Percentiles rank a stretch among this genome's conserved stretches.
phyloP scores from a whole-genome alignment of 2,888 invertebrate genomes.

The Cantharis nigra region DNA sequence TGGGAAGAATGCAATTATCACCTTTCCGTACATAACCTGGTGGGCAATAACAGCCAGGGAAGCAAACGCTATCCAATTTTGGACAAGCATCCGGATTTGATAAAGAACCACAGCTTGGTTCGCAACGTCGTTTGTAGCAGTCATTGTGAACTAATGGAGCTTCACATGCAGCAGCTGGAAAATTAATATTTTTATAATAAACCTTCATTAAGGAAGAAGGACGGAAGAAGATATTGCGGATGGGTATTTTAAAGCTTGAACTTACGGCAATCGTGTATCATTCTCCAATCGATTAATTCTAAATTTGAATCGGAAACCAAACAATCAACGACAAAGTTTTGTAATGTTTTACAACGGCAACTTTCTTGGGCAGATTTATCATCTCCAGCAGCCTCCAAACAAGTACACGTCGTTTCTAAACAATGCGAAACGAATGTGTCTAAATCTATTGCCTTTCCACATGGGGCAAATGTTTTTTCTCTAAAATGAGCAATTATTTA shows the following conservation, averaged over 20 bases:
- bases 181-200: neutral
- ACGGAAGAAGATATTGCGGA: neutral
- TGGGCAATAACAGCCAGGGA: slow-evolving; percentile 85
- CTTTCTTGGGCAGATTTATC: slow-evolving; percentile 51
- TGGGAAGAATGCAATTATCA: slow-evolving; percentile 69
- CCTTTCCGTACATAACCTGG: slow-evolving; percentile 72
- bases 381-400: slow-evolving; percentile 61
- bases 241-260: slow-evolving; percentile 31
- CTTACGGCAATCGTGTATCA: slow-evolving; percentile 72
- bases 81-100: slow-evolving; percentile 66
- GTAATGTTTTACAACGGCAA: slow-evolving; percentile 73
- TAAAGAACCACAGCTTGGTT: slow-evolving; percentile 72
- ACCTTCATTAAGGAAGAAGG: too few species aligned
- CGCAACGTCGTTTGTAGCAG: slow-evolving; percentile 79
- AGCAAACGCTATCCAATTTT: slow-evolving; percentile 68
- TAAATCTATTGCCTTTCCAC: slow-evolving; percentile 66
- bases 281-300: slow-evolving; percentile 74
- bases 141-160: slow-evolving; percentile 80
- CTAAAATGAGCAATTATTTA: slow-evolving; percentile 36
- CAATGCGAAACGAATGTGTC: slow-evolving; percentile 75
- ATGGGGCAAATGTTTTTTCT: slow-evolving; percentile 67
- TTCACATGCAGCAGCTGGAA: slow-evolving; percentile 70
- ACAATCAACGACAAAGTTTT: slow-evolving; percentile 75
- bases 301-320: slow-evolving; percentile 65
- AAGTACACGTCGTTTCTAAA: slow-evolving; percentile 76